Evolutionary conservation across 2,888 invertebrate genomes (phyloP), one percentile per base, ranked within the genome.

Genomic region (Melolontha melolontha): DNA sequence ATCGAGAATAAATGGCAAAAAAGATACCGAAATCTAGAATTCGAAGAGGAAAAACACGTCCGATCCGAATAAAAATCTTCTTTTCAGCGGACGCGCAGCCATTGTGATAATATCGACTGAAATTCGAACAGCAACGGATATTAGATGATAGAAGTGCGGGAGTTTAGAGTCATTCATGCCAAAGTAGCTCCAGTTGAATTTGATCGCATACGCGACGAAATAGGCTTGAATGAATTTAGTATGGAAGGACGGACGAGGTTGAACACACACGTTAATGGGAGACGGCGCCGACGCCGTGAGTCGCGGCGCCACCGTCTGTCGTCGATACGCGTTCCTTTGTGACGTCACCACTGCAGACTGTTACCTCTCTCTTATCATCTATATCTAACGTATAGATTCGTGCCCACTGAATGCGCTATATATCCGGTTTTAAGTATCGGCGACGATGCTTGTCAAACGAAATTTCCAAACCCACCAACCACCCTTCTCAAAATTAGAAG

Each of bases 281-380:
- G 47, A 59, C 67, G 65, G 42, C 71, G 71, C 70, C 64, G 68
- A 47, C 57, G 62, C 62, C 63, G 54, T 71, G 69, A 69, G 71
- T 69, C 69, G 70, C 71, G 50, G 64, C 68, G 64, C 57, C 64
- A 72, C 71, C 71, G 71, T 71, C 70, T 72, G 69, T 11, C 49
- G 59, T 66, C 59, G 66, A 59, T 66, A 66, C 59, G 70, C 62
- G 71, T 44, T 55, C 49, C 66, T 44, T 49, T 39, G 50, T 75
- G 73, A 76, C 75, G 75, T 76, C 74, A 75, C 66, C 29, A 70
- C 75, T 75, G 76, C 76, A 75, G 75, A 66, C 57, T 22, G 41
- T 40, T 57, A 59, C 66, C 50, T 55, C 50, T 44, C 59, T 59
- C 59, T 44, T 40, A 12, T 14, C 34, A 39, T 40, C 40, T 40